Percentiles rank a stretch among this genome's conserved stretches.
These are phyloP conservation scores for Drosophila orena DNA, from an alignment of 1,140 invertebrate species.

Conservation along the genomic window DNA sequence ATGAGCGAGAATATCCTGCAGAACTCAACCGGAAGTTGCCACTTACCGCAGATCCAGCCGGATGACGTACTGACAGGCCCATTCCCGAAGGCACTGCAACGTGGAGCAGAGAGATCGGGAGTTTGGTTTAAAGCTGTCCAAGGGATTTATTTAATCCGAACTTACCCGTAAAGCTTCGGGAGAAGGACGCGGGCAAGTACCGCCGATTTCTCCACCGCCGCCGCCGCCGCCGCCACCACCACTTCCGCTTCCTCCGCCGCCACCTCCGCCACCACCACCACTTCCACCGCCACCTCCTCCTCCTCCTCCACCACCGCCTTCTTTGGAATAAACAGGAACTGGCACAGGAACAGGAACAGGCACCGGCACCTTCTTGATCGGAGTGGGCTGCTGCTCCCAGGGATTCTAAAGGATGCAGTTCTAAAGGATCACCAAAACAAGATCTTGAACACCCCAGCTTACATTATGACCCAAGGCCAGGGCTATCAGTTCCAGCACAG, in stretches of 20 bases:
- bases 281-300: constrained; percentile 4
- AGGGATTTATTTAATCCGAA: constrained; percentile 11
- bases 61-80: constrained; percentile 73
- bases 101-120: constrained; percentile 6
- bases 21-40: constrained; percentile 22
- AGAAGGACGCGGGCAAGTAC: constrained; percentile 56
- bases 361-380: constrained; percentile 31
- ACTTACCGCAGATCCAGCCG: constrained; percentile 77
- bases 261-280: neutral
- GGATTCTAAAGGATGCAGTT: constrained; percentile 6
- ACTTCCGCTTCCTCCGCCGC: constrained; percentile 10
- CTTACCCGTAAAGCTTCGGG: constrained; percentile 53
- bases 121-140: constrained; percentile 4
- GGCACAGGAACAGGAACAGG: constrained; percentile 30
- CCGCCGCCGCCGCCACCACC: neutral
- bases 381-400: constrained; percentile 15
- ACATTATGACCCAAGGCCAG: constrained; percentile 12
- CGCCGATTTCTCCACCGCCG: constrained; percentile 1
- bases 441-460: neutral
- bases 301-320: neutral
- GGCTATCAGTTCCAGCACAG: constrained; percentile 20
- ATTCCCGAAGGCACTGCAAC: constrained; percentile 66
- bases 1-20: constrained; percentile 3
- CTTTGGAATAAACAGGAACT: constrained; percentile 14
- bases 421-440: neutral